phyloP scores from a whole-genome alignment of 2,888 invertebrate species.

The Bellardia bayeri region DNA sequence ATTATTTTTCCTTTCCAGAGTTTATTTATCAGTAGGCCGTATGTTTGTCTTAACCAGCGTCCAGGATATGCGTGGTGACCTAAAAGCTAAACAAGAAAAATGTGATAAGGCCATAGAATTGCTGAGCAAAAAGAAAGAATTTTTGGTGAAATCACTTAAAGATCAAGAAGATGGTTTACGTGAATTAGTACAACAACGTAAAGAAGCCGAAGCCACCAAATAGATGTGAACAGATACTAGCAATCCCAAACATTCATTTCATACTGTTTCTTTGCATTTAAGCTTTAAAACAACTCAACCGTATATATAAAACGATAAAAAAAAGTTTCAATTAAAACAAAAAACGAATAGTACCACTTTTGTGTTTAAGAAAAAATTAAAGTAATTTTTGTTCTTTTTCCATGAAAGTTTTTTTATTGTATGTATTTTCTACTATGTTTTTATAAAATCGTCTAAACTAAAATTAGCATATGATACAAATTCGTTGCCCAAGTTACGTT shows the following conservation, averaged over 20 bases:
- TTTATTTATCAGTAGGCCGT: constrained; percentile 88
- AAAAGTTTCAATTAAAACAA: constrained; percentile 43
- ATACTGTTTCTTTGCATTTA: constrained; percentile 68
- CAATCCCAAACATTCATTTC: constrained; percentile 45
- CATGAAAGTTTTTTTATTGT: background rate
- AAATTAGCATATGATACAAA: constrained; percentile 97
- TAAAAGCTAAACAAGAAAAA: constrained; percentile 86
- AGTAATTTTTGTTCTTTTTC: constrained; percentile 4
- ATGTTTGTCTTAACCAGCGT: constrained; percentile 91
- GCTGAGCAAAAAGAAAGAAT: constrained; percentile 89
- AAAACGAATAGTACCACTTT: constrained; percentile 17
- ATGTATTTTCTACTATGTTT: constrained; percentile 21
- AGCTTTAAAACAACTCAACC: constrained; percentile 51
- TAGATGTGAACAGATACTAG: constrained; percentile 56
- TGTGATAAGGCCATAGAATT: constrained; percentile 89
- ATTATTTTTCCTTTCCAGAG: constrained; percentile 75
- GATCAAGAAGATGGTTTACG: constrained; percentile 93
- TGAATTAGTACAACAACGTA: constrained; percentile 90
- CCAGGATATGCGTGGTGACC: constrained; percentile 86
- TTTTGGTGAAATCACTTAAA: constrained; percentile 90
- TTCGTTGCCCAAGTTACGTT: constrained; percentile 96
- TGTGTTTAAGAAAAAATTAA: constrained; percentile 18
- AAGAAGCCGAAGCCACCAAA: constrained; percentile 83
- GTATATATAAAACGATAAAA: constrained; percentile 19
- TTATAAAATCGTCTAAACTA: constrained; percentile 86